These are phyloP conservation scores for Panulirus ornatus DNA, from an alignment of 1,140 invertebrate genomes.

Conservation along the genomic window DNA sequence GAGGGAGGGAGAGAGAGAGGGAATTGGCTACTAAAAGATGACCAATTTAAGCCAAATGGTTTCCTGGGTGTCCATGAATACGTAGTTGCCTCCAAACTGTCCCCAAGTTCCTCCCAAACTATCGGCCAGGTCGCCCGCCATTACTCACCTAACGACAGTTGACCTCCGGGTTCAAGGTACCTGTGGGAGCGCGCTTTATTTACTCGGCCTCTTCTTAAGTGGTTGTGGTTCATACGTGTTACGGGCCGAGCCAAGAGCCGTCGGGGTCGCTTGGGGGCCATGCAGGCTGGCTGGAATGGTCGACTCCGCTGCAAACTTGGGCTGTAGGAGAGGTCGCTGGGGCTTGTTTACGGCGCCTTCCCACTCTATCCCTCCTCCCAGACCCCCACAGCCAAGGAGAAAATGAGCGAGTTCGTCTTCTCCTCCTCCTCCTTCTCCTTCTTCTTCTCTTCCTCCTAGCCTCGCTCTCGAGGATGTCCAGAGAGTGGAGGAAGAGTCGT, in stretches of 20 bases:
- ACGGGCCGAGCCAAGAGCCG: neutral
- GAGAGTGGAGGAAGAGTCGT: no score
- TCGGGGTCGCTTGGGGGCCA: neutral
- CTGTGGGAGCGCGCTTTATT: constrained; percentile 12
- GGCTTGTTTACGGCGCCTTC: constrained; percentile 7
- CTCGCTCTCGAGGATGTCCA: no score
- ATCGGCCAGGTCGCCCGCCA: neutral
- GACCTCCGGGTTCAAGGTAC: neutral
- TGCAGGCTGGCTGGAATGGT: neutral
- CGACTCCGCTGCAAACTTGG: constrained; percentile 17
- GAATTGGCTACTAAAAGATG: constrained; percentile 15
- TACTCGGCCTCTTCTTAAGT: constrained; percentile 1
- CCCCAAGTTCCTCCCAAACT: constrained; percentile 10
- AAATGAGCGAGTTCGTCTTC: neutral
- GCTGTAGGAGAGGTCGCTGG: neutral
- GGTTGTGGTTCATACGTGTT: constrained; percentile 21
- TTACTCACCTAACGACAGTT: constrained; percentile 16
- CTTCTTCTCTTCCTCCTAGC: no score
- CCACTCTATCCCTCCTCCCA: neutral
- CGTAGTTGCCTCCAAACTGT: constrained; percentile 15
- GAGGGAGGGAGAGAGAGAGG: neutral
- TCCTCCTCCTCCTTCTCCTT: no score
- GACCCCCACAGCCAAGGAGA: neutral
- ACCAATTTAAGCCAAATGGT: constrained; percentile 19
- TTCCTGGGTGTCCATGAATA: constrained; percentile 10